These are phyloP conservation scores for Astur gentilis DNA, from an alignment of 2,113 vertebrate genomes.

Conservation along the genomic window DNA sequence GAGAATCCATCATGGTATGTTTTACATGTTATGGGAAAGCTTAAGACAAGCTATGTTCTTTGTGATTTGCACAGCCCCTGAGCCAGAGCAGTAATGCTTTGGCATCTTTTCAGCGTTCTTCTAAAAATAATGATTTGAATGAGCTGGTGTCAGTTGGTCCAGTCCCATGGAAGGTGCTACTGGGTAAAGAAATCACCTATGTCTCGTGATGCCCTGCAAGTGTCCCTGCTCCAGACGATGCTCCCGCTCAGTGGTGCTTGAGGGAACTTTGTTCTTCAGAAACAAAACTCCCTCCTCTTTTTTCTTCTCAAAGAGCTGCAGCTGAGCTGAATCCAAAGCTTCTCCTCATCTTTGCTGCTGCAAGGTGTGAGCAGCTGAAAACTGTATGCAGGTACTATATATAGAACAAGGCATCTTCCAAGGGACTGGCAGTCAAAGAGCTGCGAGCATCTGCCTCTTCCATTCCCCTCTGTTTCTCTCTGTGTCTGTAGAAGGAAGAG, in stretches of 20 bases:
- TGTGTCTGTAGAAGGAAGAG: neutral
- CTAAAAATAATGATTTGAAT: neutral
- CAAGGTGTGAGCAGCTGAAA: slow-evolving; percentile 48
- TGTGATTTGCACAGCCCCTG: neutral
- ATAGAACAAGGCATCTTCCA: slow-evolving; percentile 23
- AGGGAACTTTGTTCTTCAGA: neutral
- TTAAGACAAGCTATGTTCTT: neutral
- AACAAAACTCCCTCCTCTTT: neutral
- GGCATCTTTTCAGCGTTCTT: neutral
- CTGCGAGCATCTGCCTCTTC: neutral
- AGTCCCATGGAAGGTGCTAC: neutral
- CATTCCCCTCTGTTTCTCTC: neutral
- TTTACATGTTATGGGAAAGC: neutral
- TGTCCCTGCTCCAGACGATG: neutral
- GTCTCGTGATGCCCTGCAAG: neutral
- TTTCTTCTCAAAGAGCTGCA: neutral
- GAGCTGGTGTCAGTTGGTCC: neutral
- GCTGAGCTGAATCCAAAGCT: neutral
- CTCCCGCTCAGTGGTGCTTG: neutral
- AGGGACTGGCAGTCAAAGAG: slow-evolving; percentile 12
- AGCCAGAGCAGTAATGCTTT: neutral
- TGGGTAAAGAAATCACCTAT: neutral
- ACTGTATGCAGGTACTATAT: neutral
- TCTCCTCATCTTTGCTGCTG: neutral
- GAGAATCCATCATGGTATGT: rapidly evolving